Conservation (phyloP, 2,113 vertebrate species). For the Chloropsis cyanopogon region DNA sequence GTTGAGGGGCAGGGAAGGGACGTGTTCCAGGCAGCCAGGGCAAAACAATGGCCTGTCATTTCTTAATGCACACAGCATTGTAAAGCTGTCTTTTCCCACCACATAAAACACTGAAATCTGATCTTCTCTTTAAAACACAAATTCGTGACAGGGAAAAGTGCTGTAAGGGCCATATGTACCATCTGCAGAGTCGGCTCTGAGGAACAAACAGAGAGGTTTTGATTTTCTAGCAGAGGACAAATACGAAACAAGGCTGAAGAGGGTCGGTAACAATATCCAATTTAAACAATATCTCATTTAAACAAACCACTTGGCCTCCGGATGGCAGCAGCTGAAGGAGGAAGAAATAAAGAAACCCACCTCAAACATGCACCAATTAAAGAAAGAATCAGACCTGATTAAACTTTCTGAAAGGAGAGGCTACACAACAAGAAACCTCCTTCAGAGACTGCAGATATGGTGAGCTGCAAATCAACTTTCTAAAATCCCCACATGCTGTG, state of each 20-base stretch:
- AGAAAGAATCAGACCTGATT: neutral
- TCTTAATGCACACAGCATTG: constrained; percentile 16
- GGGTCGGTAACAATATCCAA: neutral
- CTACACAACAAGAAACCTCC: neutral
- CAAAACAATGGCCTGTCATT: neutral
- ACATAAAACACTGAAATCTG: neutral
- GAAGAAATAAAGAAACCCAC: neutral
- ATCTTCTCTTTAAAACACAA: constrained; percentile 10
- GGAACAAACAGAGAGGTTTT: neutral
- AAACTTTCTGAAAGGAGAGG: neutral
- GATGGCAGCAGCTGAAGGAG: constrained; percentile 49
- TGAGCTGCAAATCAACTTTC: neutral
- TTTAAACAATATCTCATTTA: neutral
- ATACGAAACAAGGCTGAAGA: neutral
- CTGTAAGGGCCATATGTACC: neutral
- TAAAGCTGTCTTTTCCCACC: constrained; percentile 6
- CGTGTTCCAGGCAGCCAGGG: neutral
- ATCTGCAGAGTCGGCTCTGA: neutral
- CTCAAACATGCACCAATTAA: neutral
- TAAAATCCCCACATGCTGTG: neutral
- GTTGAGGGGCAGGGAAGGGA: neutral
- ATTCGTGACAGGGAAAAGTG: neutral
- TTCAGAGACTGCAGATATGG: neutral
- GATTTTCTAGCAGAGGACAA: neutral
- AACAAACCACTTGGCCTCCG: constrained; percentile 18